Evolutionary conservation across 1,140 invertebrate genomes (phyloP).

Genomic region (Homarus americanus): DNA sequence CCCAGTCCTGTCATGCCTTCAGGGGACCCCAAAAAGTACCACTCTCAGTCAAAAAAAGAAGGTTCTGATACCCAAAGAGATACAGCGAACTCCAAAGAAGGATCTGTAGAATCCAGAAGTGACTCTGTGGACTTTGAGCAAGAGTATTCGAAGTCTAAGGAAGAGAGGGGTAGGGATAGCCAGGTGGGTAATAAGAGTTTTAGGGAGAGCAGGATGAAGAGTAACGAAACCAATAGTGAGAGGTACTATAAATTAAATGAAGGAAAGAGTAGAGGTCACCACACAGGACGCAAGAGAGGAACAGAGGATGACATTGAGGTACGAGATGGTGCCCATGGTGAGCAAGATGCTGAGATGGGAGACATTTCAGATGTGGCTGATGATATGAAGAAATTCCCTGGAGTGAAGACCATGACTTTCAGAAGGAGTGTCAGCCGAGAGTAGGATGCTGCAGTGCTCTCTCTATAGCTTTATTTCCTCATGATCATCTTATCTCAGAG

Average conservation of each 20-base stretch:
- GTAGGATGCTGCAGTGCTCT: neutral
- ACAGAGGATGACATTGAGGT: slow-evolving; percentile 5
- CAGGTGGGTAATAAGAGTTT: neutral
- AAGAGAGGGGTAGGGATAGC: neutral
- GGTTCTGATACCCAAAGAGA: slow-evolving; percentile 17
- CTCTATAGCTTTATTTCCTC: neutral
- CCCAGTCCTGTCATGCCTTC: slow-evolving; percentile 61
- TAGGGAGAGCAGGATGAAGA: neutral
- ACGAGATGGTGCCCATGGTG: neutral
- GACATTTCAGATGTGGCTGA: neutral
- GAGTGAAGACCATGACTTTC: slow-evolving; percentile 10
- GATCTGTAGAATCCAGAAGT: neutral
- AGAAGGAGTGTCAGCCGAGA: slow-evolving; percentile 8
- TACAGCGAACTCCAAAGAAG: neutral
- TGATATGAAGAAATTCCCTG: neutral
- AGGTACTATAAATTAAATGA: neutral
- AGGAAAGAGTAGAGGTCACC: neutral
- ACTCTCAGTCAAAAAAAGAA: slow-evolving; percentile 23
- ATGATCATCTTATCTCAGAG: neutral
- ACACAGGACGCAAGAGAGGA: neutral
- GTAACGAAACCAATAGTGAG: neutral
- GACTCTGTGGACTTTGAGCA: neutral
- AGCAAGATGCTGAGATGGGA: neutral
- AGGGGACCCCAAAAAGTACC: slow-evolving; percentile 21
- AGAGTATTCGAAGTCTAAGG: neutral